Conservation (phyloP, 2,888 invertebrate species). For the Cephonodes hylas region DNA sequence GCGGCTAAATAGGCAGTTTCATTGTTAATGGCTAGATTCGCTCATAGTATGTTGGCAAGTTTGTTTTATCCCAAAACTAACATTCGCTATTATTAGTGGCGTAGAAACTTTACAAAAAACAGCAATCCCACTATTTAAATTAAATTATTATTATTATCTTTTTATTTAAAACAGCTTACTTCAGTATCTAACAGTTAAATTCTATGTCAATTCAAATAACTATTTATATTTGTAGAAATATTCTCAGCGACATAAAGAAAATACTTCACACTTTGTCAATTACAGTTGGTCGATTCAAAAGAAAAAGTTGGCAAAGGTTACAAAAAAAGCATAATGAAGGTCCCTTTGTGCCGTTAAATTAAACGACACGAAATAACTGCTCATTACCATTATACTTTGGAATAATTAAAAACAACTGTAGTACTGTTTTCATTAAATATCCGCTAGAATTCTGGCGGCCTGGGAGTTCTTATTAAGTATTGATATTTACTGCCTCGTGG, state of each 20-base stretch:
- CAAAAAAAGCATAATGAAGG: neutral
- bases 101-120: no score
- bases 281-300: neutral
- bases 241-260: neutral
- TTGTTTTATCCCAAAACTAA: no score
- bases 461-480: no score
- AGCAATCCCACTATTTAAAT: no score
- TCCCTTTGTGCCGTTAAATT: neutral
- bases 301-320: neutral
- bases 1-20: neutral
- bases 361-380: slow-evolving; percentile 5
- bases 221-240: no score
- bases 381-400: neutral
- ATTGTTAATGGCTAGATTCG: neutral
- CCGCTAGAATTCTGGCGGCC: neutral
- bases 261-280: neutral
- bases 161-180: no score
- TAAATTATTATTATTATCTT: no score
- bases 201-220: no score
- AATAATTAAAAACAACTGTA: slow-evolving; percentile 4
- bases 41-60: no score
- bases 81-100: no score
- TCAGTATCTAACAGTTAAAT: no score
- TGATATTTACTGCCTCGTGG: no score
- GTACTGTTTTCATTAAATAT: neutral